A percentile compares a stretch with the other conserved stretches of the same genome.
Evolutionary conservation across 2,113 vertebrate species (phyloP).

Genomic region (Ctenomys sociabilis): DNA sequence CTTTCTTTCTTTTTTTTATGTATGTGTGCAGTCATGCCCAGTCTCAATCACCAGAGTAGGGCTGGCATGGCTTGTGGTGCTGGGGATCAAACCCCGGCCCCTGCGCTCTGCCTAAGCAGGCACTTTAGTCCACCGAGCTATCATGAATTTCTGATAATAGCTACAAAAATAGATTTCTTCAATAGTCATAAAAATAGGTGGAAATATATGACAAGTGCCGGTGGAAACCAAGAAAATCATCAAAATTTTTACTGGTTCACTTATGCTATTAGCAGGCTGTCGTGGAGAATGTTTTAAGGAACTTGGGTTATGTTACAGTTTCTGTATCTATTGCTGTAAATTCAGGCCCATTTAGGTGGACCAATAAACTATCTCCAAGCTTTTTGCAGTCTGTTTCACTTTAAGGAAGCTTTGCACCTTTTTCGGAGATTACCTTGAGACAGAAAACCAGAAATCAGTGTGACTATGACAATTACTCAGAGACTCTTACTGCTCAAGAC

Average conservation of each 20-base stretch:
- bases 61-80: too few species aligned
- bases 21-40: too few species aligned
- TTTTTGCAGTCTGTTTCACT: neutral
- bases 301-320: neutral
- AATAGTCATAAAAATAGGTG: accelerated
- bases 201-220: neutral
- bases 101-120: too few species aligned
- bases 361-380: neutral
- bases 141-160: neutral
- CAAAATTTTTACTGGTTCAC: neutral
- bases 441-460: neutral
- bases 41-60: too few species aligned
- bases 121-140: too few species aligned
- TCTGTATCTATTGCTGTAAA: neutral
- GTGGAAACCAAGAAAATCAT: neutral
- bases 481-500: neutral
- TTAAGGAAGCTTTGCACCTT: neutral
- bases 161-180: neutral
- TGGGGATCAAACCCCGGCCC: too few species aligned
- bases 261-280: neutral
- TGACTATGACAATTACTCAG: neutral
- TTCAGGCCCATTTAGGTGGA: neutral
- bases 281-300: neutral
- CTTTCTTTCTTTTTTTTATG: too few species aligned
- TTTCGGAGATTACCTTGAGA: neutral